These are phyloP conservation scores for Eupithecia subumbrata DNA, from an alignment of 2,888 invertebrate genomes.

Conservation along the genomic window DNA sequence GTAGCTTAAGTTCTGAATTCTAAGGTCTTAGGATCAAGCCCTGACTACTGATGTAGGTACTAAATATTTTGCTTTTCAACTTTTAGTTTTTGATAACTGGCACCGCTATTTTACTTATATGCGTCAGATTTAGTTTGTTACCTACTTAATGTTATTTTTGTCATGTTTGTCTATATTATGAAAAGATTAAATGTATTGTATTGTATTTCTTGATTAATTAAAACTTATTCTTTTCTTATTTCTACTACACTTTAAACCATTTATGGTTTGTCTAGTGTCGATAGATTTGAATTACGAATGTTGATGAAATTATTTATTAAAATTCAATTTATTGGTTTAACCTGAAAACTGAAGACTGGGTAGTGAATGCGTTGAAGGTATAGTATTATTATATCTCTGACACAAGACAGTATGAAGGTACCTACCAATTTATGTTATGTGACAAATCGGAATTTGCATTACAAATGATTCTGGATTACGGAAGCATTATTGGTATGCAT, in stretches of 20 bases:
- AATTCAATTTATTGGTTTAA: neutral
- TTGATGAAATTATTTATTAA: neutral
- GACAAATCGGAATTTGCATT: constrained; percentile 43
- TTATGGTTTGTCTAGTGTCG: no score
- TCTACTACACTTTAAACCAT: no score
- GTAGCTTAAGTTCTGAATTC: neutral
- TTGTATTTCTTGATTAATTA: no score
- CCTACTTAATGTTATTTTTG: neutral
- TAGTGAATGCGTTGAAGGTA: neutral
- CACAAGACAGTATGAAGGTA: neutral
- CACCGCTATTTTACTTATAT: neutral
- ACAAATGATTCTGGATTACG: constrained; percentile 33
- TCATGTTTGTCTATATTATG: neutral
- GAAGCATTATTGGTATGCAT: neutral
- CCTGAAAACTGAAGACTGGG: neutral
- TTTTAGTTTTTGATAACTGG: neutral
- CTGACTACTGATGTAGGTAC: neutral
- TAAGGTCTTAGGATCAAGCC: neutral
- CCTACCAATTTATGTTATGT: neutral
- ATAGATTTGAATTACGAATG: neutral
- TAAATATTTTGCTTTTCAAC: neutral
- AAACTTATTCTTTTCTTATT: no score
- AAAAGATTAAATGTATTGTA: no score
- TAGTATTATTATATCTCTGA: no score
- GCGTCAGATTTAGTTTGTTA: neutral